Conservation (phyloP, 2,797 vertebrate genomes). For the Acanthurus lineatus region DNA sequence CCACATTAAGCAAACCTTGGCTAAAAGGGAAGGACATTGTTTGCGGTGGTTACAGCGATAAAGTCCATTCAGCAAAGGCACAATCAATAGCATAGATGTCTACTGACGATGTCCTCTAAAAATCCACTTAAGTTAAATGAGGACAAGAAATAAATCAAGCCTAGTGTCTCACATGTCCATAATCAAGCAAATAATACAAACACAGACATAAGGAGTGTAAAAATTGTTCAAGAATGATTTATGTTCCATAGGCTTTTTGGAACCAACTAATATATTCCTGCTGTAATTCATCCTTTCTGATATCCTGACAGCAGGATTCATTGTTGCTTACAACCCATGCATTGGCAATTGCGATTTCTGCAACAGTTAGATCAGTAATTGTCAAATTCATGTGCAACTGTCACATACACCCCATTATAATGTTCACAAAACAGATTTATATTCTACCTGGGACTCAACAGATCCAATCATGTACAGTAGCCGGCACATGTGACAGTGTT, state of each 20-base stretch:
- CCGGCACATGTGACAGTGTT: conserved; percentile 43
- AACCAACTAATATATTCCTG: conserved; percentile 11
- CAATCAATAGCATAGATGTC: conserved; percentile 78
- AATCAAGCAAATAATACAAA: conserved; percentile 13
- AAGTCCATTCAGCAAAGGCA: conserved; percentile 62
- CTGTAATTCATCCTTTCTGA: conserved; percentile 10
- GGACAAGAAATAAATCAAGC: conserved; percentile 60
- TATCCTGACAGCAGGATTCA: conserved; percentile 20
- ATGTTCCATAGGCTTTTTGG: background rate
- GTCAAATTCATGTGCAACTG: conserved; percentile 30
- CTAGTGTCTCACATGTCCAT: conserved; percentile 21
- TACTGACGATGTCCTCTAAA: conserved; percentile 67
- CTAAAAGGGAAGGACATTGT: conserved; percentile 32
- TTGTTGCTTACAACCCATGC: conserved; percentile 12
- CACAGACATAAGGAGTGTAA: background rate
- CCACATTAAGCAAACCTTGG: conserved; percentile 13
- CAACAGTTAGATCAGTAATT: conserved; percentile 14
- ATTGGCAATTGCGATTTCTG: conserved; percentile 29
- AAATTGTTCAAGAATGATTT: too few relatives aligned
- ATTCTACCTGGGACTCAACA: conserved; percentile 36
- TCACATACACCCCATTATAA: conserved; percentile 37
- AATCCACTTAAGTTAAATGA: conserved; percentile 74
- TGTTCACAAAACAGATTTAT: conserved; percentile 29
- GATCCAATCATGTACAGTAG: conserved; percentile 46
- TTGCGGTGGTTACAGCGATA: conserved; percentile 49